Conservation (phyloP, 2,797 vertebrate genomes). For the Fistularia tabacaria region DNA sequence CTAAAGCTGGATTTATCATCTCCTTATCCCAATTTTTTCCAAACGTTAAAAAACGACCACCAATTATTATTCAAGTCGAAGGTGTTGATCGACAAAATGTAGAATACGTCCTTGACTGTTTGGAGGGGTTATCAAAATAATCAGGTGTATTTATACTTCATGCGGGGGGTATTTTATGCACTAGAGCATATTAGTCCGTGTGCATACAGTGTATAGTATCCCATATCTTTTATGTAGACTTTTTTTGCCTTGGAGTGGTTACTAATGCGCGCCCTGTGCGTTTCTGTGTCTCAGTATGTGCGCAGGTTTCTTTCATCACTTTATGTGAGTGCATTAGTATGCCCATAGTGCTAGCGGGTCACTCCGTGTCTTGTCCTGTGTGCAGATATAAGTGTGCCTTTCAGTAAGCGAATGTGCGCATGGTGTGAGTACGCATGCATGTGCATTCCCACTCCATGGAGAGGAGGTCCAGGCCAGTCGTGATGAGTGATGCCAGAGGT, state of each 20-base stretch:
- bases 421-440: constrained; percentile 1
- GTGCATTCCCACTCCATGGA: constrained; percentile 32
- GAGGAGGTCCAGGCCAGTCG: constrained; percentile 29
- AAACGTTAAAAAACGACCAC: too few species aligned
- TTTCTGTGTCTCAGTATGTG: constrained; percentile 11
- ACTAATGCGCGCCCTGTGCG: constrained; percentile 14
- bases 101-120: too few species aligned
- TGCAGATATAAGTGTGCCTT: constrained; percentile 28
- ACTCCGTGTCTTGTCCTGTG: constrained; percentile 2
- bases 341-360: constrained; percentile 40
- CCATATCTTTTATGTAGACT: too few species aligned
- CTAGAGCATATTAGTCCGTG: background rate
- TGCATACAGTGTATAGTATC: constrained; percentile 8
- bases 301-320: constrained; percentile 28
- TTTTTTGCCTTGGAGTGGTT: too few species aligned
- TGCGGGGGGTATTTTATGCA: too few species aligned
- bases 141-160: too few species aligned
- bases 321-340: constrained; percentile 18
- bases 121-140: too few species aligned
- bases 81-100: too few species aligned
- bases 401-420: constrained; percentile 26
- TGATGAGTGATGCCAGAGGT: constrained; percentile 71
- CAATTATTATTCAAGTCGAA: too few species aligned
- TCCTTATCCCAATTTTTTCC: too few species aligned
- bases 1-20: too few species aligned